These are phyloP conservation scores for Bos taurus DNA, from an alignment of 2,113 vertebrate species.

Conservation along the genomic window ARS-UCD2.0 NC_037331.1:3744001-3744500, in stretches of 20 bases:
- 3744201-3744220: background rate
- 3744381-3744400: background rate
- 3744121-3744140: background rate
- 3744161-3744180: background rate
- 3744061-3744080: background rate
- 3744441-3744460: background rate
- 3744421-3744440: background rate
- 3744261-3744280: background rate
- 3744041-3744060: background rate
- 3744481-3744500: background rate
- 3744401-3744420: background rate
- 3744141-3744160: background rate
- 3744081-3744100: background rate
- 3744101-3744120: background rate
- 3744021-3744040: background rate
- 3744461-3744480: background rate
- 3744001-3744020: background rate
- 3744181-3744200: background rate
- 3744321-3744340: background rate
- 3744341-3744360: background rate
- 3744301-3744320: background rate
- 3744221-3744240: background rate
- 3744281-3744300: accelerated
- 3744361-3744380: background rate
- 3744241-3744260: background rate